Evolutionary conservation across 1,140 invertebrate species (phyloP).

Genomic region (Oryctes rhinoceros): DNA sequence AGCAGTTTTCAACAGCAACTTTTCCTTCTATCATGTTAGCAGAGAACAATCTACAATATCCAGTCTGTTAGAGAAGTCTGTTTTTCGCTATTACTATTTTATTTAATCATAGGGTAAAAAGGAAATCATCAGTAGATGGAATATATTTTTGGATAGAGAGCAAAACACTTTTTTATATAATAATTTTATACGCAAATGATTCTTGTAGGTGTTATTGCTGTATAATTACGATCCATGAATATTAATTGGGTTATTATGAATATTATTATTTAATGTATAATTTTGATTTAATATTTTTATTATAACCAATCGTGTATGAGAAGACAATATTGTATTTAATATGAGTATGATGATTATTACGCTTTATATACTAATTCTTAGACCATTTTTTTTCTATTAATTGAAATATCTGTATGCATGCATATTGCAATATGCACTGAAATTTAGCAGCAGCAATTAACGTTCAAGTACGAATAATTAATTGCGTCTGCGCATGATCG

Average conservation of each 20-base stretch:
- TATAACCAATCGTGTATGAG: no score
- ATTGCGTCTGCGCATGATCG: no score
- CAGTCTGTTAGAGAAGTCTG: not conserved
- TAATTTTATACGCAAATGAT: slow-evolving; percentile 9
- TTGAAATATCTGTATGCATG: no score
- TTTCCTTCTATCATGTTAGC: not conserved
- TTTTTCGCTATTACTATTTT: not conserved
- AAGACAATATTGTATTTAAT: no score
- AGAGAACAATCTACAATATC: not conserved
- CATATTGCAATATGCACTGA: no score
- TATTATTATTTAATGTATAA: not conserved
- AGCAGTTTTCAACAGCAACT: not conserved
- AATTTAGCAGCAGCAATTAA: no score
- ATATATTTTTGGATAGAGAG: slow-evolving; percentile 40
- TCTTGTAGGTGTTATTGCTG: not conserved
- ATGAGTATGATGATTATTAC: no score
- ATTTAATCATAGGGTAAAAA: not conserved
- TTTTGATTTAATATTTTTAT: not conserved
- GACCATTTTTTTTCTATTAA: no score
- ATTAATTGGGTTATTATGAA: no score
- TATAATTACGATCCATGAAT: not conserved
- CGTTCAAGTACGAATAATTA: no score
- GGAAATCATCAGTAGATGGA: not conserved
- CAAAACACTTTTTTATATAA: not conserved
- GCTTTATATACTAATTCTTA: not conserved